Evolutionary conservation across 2,888 invertebrate genomes (phyloP).

Genomic region (Amiota mariae): DNA sequence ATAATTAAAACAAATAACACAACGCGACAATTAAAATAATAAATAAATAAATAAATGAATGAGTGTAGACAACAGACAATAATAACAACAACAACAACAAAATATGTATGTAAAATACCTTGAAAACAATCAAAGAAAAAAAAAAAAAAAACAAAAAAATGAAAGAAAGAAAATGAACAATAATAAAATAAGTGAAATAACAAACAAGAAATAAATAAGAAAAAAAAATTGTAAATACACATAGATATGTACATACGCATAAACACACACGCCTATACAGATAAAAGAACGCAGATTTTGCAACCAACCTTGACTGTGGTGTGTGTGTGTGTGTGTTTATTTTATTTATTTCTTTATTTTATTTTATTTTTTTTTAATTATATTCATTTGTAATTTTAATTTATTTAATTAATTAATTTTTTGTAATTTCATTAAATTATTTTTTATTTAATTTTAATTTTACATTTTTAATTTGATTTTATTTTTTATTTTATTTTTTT

Average conservation of each 20-base stretch:
- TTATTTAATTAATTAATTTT: too few relatives aligned
- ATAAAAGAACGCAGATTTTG: background rate
- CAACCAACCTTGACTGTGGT: conserved; percentile 17
- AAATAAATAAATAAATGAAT: background rate
- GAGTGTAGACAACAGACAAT: too few relatives aligned
- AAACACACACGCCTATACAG: background rate
- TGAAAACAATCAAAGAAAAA: background rate
- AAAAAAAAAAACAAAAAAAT: conserved; percentile 1
- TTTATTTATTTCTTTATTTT: background rate
- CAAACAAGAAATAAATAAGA: conserved; percentile 1
- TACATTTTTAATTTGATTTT: too few relatives aligned
- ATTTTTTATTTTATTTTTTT: too few relatives aligned
- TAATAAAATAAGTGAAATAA: background rate
- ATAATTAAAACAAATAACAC: too few relatives aligned
- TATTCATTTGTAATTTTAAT: too few relatives aligned
- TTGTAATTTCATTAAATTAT: too few relatives aligned
- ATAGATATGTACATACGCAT: background rate
- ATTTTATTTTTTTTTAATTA: too few relatives aligned
- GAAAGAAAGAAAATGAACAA: conserved; percentile 1
- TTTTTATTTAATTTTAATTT: too few relatives aligned
- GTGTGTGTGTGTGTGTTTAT: background rate
- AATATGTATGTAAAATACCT: too few relatives aligned
- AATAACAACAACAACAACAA: too few relatives aligned
- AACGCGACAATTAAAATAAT: background rate
- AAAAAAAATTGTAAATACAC: conserved; percentile 1